A percentile compares a stretch with the other conserved stretches of the same genome.
Conservation (phyloP, 2,888 invertebrate genomes). For the Melieria picta region DNA sequence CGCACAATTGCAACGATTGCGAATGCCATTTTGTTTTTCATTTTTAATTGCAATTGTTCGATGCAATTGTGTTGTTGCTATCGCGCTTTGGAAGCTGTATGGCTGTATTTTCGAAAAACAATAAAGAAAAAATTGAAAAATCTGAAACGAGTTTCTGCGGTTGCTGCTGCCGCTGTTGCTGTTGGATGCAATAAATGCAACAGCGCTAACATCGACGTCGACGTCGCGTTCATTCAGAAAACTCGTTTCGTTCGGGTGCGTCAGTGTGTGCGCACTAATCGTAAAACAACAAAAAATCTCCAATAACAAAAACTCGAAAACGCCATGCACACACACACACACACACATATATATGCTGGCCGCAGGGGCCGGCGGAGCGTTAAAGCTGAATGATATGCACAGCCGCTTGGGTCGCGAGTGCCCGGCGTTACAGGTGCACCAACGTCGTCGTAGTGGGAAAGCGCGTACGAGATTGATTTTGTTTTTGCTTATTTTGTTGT, state of each 20-base stretch:
- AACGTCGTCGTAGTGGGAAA: too few relatives aligned
- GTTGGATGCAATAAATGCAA: neutral
- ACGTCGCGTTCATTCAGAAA: neutral
- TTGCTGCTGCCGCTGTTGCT: neutral
- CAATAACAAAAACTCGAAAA: neutral
- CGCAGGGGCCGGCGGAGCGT: neutral
- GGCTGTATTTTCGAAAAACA: neutral
- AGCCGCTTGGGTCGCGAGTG: neutral
- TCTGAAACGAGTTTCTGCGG: neutral
- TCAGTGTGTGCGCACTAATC: neutral
- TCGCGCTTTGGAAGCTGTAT: too few relatives aligned
- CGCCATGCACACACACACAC: neutral
- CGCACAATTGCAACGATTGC: too few relatives aligned
- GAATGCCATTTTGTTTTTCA: too few relatives aligned
- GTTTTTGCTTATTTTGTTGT: conserved; percentile 17
- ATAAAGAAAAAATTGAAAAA: neutral
- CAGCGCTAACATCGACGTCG: neutral
- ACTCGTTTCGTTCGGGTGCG: neutral
- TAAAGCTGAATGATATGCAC: conserved; percentile 1
- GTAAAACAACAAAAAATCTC: neutral
- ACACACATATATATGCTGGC: neutral
- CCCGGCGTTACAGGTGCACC: too few relatives aligned
- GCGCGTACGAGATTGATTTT: neutral
- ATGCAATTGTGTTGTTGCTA: too few relatives aligned
- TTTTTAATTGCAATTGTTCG: too few relatives aligned